A percentile compares a stretch with the other conserved stretches of the same genome.
phyloP scores from a whole-genome alignment of 2,797 vertebrate species.

The Pteronotus mesoamericanus region DNA sequence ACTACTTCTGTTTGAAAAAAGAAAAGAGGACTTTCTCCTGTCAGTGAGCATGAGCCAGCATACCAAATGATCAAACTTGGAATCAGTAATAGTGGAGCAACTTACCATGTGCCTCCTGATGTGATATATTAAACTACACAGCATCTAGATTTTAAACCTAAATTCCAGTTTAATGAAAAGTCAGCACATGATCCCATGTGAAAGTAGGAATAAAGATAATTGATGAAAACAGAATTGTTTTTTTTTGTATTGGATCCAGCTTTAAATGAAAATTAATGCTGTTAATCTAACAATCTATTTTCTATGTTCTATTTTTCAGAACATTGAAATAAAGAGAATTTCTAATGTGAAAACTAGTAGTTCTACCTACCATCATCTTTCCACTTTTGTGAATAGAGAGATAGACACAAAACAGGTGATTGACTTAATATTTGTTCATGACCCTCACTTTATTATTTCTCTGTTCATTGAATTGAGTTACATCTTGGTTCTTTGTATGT shows the following conservation, averaged over 20 bases:
- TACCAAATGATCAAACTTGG: neutral
- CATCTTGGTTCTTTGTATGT: neutral
- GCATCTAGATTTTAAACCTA: neutral
- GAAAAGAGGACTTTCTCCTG: neutral
- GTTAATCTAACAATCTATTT: neutral
- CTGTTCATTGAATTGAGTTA: neutral
- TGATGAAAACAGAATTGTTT: neutral
- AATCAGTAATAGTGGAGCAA: neutral
- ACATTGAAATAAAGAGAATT: conserved; percentile 79
- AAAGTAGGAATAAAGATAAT: neutral
- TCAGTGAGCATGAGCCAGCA: neutral
- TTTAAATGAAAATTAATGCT: conserved; percentile 38
- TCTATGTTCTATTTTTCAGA: conserved; percentile 77
- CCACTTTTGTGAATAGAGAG: conserved; percentile 82
- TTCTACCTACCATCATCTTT: conserved; percentile 89
- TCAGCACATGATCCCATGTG: neutral
- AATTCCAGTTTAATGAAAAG: neutral
- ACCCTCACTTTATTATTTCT: neutral
- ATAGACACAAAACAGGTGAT: conserved; percentile 86
- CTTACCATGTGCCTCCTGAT: neutral
- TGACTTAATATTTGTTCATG: neutral
- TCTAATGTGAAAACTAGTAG: conserved; percentile 78
- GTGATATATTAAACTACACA: neutral
- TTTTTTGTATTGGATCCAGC: neutral
- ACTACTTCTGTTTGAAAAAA: neutral